Percentiles rank a stretch among this genome's conserved stretches.
These are phyloP conservation scores for Spermophilus dauricus DNA, from an alignment of 2,113 vertebrate species.

Conservation along the genomic window DNA sequence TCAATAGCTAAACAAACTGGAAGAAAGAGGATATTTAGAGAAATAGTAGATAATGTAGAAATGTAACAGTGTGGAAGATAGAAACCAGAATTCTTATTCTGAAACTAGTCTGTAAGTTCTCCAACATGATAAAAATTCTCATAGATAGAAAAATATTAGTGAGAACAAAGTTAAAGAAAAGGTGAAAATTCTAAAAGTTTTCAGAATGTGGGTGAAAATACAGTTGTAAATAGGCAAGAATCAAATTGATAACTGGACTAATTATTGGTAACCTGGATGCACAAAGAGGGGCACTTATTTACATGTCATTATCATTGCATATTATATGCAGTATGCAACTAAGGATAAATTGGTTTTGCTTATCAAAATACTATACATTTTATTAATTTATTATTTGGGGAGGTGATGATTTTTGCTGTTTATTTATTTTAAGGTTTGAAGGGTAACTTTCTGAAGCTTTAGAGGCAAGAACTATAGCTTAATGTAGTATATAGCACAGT, in stretches of 20 bases:
- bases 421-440: not conserved
- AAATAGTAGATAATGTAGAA: not conserved
- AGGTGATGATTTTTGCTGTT: not conserved
- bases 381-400: not conserved
- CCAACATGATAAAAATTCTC: not conserved
- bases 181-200: not conserved
- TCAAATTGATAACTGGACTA: not conserved
- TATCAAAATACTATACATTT: not conserved
- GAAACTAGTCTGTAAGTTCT: not conserved
- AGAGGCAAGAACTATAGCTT: not conserved
- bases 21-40: not conserved
- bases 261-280: not conserved
- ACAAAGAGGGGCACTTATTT: not conserved
- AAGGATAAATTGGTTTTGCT: not conserved
- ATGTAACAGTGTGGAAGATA: not conserved
- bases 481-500: not conserved
- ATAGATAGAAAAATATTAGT: not conserved
- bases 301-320: not conserved
- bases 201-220: not conserved
- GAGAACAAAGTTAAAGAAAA: not conserved
- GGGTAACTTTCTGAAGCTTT: not conserved
- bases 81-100: not conserved
- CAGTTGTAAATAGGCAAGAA: not conserved
- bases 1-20: not conserved
- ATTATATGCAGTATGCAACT: not conserved